These are phyloP conservation scores for Poeciliopsis retropinna DNA, from an alignment of 2,113 vertebrate genomes.

Conservation along the genomic window DNA sequence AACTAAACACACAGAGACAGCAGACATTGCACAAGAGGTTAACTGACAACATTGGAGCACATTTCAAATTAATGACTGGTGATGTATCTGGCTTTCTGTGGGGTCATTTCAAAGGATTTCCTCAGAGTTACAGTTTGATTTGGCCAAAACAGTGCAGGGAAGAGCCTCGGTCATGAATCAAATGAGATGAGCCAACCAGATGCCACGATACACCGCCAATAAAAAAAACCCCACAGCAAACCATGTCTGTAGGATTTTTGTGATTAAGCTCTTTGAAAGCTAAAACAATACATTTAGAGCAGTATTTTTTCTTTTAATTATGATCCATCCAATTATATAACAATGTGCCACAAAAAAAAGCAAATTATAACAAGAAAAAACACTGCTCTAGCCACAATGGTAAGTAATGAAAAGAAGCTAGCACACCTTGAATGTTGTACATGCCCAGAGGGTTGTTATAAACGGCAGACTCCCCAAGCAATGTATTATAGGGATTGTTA, in stretches of 20 bases:
- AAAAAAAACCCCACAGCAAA: conserved; percentile 47
- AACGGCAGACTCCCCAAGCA: conserved; percentile 99
- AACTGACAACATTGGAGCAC: conserved; percentile 63
- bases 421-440: conserved; percentile 99
- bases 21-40: conserved; percentile 53
- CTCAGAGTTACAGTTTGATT: conserved; percentile 14
- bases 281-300: conserved; percentile 64
- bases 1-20: conserved; percentile 38
- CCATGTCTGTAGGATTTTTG: conserved; percentile 49
- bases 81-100: conserved; percentile 60
- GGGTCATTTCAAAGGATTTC: conserved; percentile 34
- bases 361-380: conserved; percentile 46
- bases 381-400: conserved; percentile 64
- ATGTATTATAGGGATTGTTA: conserved; percentile 99
- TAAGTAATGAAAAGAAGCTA: conserved; percentile 82
- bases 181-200: conserved; percentile 26
- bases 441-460: conserved; percentile 99
- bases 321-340: background rate
- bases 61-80: conserved; percentile 55
- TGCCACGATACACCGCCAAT: conserved; percentile 62
- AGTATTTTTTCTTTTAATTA: conserved; percentile 53
- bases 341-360: conserved; percentile 32
- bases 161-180: conserved; percentile 10
- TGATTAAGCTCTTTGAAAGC: conserved; percentile 21
- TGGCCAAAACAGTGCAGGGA: conserved; percentile 36